Conservation (phyloP, 2,113 vertebrate species). For the Corythornis vintsioides region DNA sequence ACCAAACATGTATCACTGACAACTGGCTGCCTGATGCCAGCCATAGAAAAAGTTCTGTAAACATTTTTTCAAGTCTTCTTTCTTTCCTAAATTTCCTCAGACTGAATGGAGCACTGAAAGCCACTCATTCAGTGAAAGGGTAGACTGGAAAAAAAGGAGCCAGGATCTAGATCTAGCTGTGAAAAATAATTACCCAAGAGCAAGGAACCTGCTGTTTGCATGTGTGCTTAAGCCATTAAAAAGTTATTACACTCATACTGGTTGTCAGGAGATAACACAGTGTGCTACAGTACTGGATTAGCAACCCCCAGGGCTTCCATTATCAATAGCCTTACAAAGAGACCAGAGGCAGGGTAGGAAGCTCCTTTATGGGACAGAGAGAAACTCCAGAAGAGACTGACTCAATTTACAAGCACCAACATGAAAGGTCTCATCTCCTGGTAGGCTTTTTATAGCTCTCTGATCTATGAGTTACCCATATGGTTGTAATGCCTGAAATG, state of each 20-base stretch:
- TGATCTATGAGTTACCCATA: not conserved
- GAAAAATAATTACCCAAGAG: conserved; percentile 1
- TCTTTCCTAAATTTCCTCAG: not conserved
- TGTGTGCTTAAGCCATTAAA: conserved; percentile 18
- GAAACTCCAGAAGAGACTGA: not conserved
- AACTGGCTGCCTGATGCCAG: not conserved
- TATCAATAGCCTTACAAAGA: not conserved
- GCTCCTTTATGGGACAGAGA: not conserved
- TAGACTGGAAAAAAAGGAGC: not conserved
- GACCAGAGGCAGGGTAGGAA: not conserved
- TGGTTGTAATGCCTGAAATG: not conserved
- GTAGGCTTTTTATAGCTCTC: not conserved
- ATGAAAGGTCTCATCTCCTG: not conserved
- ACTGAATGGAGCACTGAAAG: not conserved
- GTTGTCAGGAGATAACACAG: not conserved
- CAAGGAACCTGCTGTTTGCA: conserved; percentile 10
- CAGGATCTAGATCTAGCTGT: not conserved
- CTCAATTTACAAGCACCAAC: not conserved
- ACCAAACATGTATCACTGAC: not conserved
- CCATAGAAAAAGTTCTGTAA: not conserved
- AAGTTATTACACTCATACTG: not conserved
- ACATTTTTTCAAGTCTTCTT: not conserved
- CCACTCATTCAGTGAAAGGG: not conserved
- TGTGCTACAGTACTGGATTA: not conserved
- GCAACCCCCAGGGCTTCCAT: not conserved